These are phyloP conservation scores for Lateolabrax maculatus DNA, from an alignment of 2,797 vertebrate genomes.

Conservation along the genomic window DNA sequence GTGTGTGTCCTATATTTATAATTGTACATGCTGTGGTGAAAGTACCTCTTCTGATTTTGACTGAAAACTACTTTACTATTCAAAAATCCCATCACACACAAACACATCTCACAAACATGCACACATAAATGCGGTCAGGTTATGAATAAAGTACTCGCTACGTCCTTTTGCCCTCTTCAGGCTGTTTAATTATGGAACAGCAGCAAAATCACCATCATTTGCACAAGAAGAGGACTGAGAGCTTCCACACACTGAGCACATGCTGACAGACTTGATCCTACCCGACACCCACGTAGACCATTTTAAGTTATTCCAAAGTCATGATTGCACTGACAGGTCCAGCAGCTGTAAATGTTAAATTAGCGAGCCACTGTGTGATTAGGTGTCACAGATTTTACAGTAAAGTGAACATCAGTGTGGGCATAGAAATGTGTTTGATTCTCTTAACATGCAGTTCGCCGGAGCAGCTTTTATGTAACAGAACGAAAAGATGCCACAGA, in stretches of 20 bases:
- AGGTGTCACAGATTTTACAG: slow-evolving; percentile 43
- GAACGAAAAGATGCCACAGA: slow-evolving; percentile 26
- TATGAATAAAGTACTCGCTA: slow-evolving; percentile 15
- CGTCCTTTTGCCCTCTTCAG: slow-evolving; percentile 27
- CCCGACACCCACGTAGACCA: slow-evolving; percentile 29
- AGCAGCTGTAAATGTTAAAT: slow-evolving; percentile 52
- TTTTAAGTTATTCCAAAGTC: slow-evolving; percentile 55
- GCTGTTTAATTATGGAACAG: slow-evolving; percentile 44
- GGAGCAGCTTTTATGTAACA: slow-evolving; percentile 36
- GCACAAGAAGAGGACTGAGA: slow-evolving; percentile 20
- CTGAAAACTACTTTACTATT: background rate
- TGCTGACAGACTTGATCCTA: slow-evolving; percentile 23
- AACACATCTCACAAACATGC: background rate
- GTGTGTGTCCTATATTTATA: background rate
- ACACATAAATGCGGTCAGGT: slow-evolving; percentile 3
- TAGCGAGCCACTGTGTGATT: slow-evolving; percentile 34
- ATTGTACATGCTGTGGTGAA: background rate
- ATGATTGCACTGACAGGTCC: slow-evolving; percentile 49
- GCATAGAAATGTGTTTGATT: slow-evolving; percentile 39
- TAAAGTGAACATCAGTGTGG: slow-evolving; percentile 41
- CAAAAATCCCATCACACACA: slow-evolving; percentile 20
- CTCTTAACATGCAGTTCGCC: slow-evolving; percentile 1
- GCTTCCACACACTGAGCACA: slow-evolving; percentile 21
- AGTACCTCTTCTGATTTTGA: slow-evolving; percentile 17
- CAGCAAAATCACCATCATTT: slow-evolving; percentile 38